Conservation (phyloP, 2,888 invertebrate species). For the Tholera decimalis region DNA sequence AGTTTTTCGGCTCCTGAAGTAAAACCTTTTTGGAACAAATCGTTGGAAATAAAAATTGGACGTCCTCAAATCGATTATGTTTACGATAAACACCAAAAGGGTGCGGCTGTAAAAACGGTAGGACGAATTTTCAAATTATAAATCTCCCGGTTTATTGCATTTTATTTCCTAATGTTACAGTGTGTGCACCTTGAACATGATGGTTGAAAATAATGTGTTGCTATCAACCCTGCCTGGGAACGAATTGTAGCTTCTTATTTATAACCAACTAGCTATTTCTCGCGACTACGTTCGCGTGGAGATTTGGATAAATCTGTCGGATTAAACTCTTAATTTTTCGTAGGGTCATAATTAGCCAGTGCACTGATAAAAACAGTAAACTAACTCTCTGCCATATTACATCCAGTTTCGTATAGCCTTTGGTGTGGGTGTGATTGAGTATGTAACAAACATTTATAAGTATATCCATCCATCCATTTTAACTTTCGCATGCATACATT, state of each 20-base stretch:
- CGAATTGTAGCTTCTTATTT: background rate
- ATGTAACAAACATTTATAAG: too few species aligned
- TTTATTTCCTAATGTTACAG: conserved; percentile 47
- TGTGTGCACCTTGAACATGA: conserved; percentile 36
- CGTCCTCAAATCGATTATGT: conserved; percentile 78
- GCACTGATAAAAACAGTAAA: too few species aligned
- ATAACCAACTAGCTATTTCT: too few species aligned
- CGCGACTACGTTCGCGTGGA: too few species aligned
- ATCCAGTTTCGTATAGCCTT: too few species aligned
- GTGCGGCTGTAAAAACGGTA: conserved; percentile 84
- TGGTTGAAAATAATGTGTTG: background rate
- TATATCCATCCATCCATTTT: too few species aligned
- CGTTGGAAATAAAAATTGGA: conserved; percentile 71
- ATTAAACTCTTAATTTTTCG: too few species aligned
- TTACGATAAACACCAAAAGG: conserved; percentile 76
- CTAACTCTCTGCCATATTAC: too few species aligned
- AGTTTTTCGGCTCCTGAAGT: conserved; percentile 71
- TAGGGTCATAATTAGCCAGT: too few species aligned
- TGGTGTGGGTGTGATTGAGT: too few species aligned
- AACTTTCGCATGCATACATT: too few species aligned
- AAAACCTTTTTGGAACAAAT: conserved; percentile 76
- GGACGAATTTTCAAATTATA: conserved; percentile 76
- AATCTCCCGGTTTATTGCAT: conserved; percentile 57
- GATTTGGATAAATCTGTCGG: too few species aligned
- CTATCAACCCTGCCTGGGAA: conserved; percentile 1